Evolutionary conservation across 2,797 vertebrate species (phyloP).

Genomic region (Borostomias antarcticus): DNA sequence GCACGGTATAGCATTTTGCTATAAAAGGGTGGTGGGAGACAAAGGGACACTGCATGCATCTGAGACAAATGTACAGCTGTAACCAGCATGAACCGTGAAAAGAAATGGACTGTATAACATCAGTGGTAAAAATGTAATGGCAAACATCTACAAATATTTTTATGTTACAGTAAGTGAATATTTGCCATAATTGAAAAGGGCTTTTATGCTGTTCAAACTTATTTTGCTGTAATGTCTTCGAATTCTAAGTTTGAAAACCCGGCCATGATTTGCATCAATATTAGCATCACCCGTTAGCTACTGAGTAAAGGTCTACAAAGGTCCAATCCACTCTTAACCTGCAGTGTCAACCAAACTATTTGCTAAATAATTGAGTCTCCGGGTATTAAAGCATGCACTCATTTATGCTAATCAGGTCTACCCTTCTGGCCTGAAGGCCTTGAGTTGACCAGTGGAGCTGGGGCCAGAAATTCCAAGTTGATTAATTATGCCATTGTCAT

Average conservation of each 20-base stretch:
- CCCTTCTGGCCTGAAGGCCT: conserved; percentile 61
- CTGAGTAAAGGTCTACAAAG: conserved; percentile 65
- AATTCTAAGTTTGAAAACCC: conserved; percentile 11
- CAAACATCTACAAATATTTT: no score
- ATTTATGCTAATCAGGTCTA: conserved; percentile 67
- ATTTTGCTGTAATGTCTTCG: not conserved
- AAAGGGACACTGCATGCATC: not conserved
- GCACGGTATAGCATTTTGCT: not conserved
- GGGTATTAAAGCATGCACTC: conserved; percentile 56
- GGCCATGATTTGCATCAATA: conserved; percentile 45
- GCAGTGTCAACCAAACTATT: conserved; percentile 62
- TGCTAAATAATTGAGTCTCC: conserved; percentile 72
- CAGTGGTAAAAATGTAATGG: no score
- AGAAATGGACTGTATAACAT: no score
- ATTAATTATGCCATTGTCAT: conserved; percentile 64
- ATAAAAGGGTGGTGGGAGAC: not conserved
- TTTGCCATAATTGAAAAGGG: no score
- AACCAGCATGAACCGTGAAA: conserved; percentile 14
- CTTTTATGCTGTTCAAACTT: no score
- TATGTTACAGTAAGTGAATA: no score
- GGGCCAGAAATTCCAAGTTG: conserved; percentile 48
- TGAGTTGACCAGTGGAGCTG: conserved; percentile 63
- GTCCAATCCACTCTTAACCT: conserved; percentile 50
- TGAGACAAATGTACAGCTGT: no score
- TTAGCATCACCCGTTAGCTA: conserved; percentile 37